phyloP scores from a whole-genome alignment of 1,140 invertebrate species.

The Nebria ingens region DNA sequence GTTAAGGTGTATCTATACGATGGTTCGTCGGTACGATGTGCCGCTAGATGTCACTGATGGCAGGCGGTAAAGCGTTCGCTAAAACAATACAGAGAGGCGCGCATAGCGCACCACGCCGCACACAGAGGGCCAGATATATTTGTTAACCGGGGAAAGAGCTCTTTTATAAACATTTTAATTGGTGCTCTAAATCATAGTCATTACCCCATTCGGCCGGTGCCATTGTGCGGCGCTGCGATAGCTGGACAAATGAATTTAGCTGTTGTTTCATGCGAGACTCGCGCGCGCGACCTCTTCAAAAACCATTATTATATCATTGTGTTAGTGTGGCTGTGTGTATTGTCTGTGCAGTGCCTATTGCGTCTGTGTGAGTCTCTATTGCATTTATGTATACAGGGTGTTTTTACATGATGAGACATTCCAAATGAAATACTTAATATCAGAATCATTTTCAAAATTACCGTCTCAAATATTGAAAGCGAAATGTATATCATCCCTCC shows the following conservation, averaged over 20 bases:
- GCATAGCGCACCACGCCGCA: no score
- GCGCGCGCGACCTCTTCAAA: slow-evolving; percentile 3
- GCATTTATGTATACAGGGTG: background rate
- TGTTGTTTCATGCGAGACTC: slow-evolving; percentile 11
- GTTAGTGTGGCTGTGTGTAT: background rate
- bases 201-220: slow-evolving; percentile 19
- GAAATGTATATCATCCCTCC: no score
- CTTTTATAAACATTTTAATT: slow-evolving; percentile 26
- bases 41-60: no score
- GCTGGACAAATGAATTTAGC: slow-evolving; percentile 17
- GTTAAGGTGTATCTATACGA: no score
- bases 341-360: background rate
- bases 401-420: no score
- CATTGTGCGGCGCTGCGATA: slow-evolving; percentile 17
- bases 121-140: slow-evolving; percentile 23
- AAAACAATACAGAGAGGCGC: slow-evolving; percentile 15
- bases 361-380: no score
- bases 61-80: no score
- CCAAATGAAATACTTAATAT: no score
- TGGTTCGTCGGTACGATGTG: no score
- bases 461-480: no score
- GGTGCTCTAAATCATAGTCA: slow-evolving; percentile 25
- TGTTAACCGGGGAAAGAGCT: slow-evolving; percentile 19
- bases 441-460: no score
- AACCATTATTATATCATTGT: background rate